These are phyloP conservation scores for Ophiodon elongatus DNA, from an alignment of 2,113 vertebrate species.

Conservation along the genomic window DNA sequence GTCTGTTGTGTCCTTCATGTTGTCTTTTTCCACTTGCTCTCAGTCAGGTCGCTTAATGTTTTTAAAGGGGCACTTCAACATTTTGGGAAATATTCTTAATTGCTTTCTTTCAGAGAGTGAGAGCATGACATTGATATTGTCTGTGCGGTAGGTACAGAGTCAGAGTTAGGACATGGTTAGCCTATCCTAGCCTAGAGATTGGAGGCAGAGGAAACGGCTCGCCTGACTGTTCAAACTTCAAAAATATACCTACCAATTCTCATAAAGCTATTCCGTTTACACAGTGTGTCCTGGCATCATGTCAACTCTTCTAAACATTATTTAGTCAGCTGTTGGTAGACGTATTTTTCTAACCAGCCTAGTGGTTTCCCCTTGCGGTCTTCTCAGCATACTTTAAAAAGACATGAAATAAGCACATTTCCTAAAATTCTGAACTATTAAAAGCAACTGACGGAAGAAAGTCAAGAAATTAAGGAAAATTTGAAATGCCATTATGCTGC, in stretches of 20 bases:
- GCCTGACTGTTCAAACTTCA: background rate
- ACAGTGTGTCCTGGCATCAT: background rate
- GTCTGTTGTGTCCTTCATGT: background rate
- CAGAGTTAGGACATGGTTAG: background rate
- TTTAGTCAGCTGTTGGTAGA: background rate
- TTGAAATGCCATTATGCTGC: background rate
- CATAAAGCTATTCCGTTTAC: background rate
- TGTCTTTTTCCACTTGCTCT: background rate
- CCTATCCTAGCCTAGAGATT: background rate
- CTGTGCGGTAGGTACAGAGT: background rate
- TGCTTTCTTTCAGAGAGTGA: background rate
- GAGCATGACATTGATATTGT: background rate
- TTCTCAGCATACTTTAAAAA: background rate
- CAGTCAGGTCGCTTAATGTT: background rate
- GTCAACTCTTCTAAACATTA: background rate
- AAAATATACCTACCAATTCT: background rate
- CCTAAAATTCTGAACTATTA: background rate
- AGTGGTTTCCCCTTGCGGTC: background rate
- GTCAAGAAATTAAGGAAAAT: background rate
- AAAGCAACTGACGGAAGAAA: background rate
- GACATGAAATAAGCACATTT: background rate
- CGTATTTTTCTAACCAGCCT: background rate
- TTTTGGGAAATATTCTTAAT: background rate
- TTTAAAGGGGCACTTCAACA: slow-evolving; percentile 1
- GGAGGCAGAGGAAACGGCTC: background rate